Evolutionary conservation across 2,888 invertebrate species (phyloP), one percentile per base, ranked within the genome.

Genomic region (Nudaria mundana): DNA sequence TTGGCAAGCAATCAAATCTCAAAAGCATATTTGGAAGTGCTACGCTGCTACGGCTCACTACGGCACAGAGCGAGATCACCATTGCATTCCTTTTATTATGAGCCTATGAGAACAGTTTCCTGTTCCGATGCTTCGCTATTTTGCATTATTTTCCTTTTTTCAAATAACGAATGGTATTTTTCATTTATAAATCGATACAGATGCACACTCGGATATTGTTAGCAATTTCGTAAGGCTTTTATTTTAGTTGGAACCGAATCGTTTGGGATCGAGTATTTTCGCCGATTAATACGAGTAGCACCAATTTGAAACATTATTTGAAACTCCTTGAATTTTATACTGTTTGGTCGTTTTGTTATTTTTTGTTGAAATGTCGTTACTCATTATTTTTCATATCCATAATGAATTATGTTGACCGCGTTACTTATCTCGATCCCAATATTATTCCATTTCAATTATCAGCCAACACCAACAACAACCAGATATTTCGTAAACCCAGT

Each of bases 121-220:
- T 63, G 60, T 68, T 71, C 71, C 76, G 67, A 75, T 74, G 67
- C 73, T 64, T 69, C 61, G 73, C 71, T 71, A n/a, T 80, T 84
- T 81, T 78, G 73, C 75, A 82, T 83, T 79, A 78, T 79, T 82
- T 77, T 76, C 66, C 76, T 85, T 79, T 79, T n/a, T 79, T 70
- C 63, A 66, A 70, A 81, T 81, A 83, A 81, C 83, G 82, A 85
- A 87, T 84, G 71, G 78, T 77, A 80, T 73, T 77, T 78, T 81
- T 74, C 72, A 69, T 74, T 73, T 76, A 76, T 65, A 72, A 69
- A 71, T 69, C 66, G 72, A 70, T 70, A 66, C 65, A 63, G 66
- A 66, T 59, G 60, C 60, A 53, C 63, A 59, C 56, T 61, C 56
- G 58, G 52, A 50, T 51, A 58, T 59, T 44, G 50, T 50, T 58